Evolutionary conservation across 2,797 vertebrate species (phyloP).

Genomic region (Phrynocephalus guinanensis): DNA sequence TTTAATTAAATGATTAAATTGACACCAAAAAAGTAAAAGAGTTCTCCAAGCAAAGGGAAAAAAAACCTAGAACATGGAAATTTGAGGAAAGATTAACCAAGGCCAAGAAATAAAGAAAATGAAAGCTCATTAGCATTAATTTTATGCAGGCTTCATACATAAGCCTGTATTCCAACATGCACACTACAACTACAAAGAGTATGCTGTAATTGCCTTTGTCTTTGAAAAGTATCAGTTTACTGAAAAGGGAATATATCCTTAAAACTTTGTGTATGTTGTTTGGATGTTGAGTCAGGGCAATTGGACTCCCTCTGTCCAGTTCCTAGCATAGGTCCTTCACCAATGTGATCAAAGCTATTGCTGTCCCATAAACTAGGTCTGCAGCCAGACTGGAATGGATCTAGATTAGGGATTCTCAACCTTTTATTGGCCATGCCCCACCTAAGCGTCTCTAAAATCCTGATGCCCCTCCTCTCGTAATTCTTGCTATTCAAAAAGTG

Average conservation of each 20-base stretch:
- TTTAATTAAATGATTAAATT: slow-evolving; percentile 30
- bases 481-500: no score
- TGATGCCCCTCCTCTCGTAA: no score
- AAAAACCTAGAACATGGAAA: accelerated
- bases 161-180: background rate
- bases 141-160: background rate
- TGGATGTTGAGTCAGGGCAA: no score
- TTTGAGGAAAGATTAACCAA: background rate
- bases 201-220: background rate
- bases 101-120: background rate
- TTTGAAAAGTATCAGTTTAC: background rate
- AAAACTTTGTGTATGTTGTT: background rate
- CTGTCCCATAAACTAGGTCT: no score
- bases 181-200: background rate
- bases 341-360: no score
- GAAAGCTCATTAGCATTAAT: background rate
- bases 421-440: no score
- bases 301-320: no score
- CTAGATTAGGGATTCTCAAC: no score
- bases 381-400: no score
- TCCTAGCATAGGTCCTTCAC: no score
- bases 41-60: no score
- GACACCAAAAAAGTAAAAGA: background rate
- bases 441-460: no score
- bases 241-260: background rate